Evolutionary conservation across 1,140 invertebrate species (phyloP).

Genomic region (Plutomurus gul): DNA sequence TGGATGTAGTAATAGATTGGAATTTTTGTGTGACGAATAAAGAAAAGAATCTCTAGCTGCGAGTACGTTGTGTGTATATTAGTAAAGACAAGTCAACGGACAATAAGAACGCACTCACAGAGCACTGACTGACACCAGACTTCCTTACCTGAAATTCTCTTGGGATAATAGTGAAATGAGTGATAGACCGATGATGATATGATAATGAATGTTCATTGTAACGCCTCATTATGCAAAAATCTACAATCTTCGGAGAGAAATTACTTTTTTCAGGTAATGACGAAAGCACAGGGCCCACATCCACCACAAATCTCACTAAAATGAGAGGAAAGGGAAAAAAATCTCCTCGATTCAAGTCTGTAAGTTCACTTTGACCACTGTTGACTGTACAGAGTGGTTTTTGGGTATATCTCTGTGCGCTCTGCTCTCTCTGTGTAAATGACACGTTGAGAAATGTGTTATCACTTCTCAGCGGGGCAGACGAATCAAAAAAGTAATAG

Average conservation of each 20-base stretch:
- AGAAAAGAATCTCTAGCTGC: not conserved
- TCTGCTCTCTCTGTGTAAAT: too few relatives aligned
- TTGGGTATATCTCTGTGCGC: too few relatives aligned
- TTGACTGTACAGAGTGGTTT: not conserved
- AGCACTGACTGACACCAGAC: too few relatives aligned
- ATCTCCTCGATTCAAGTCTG: not conserved
- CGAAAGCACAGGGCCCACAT: not conserved
- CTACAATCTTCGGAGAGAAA: constrained; percentile 22
- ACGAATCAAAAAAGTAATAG: constrained; percentile 45
- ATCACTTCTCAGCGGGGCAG: constrained; percentile 44
- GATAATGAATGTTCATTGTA: constrained; percentile 33
- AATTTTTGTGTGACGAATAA: not conserved
- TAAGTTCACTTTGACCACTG: constrained; percentile 17
- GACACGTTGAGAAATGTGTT: constrained; percentile 48
- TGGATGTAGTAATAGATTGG: constrained; percentile 5
- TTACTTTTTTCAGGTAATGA: not conserved
- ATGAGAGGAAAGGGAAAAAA: not conserved
- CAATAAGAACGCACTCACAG: too few relatives aligned
- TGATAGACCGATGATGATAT: constrained; percentile 35
- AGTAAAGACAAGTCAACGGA: not conserved
- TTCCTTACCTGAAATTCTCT: too few relatives aligned
- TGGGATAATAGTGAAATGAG: constrained; percentile 8
- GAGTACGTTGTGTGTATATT: not conserved
- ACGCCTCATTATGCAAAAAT: constrained; percentile 42
- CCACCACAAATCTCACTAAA: not conserved